phyloP scores from a whole-genome alignment of 2,888 invertebrate genomes.

The Platycnemis pennipes region DNA sequence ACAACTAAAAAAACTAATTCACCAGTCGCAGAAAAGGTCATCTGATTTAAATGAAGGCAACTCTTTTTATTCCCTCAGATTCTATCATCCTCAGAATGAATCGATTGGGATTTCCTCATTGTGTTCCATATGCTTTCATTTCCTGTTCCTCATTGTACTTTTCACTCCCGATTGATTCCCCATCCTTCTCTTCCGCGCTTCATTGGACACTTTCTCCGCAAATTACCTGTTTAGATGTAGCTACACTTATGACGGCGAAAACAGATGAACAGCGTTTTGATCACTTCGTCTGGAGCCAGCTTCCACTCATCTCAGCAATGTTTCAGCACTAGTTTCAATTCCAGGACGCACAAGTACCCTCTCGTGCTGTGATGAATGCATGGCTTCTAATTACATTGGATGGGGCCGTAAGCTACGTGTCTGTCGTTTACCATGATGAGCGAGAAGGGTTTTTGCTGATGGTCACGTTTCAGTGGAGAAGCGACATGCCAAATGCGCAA shows the following conservation, averaged over 20 bases:
- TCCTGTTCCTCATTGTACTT: conserved; percentile 13
- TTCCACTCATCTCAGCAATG: not conserved
- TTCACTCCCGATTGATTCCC: not conserved
- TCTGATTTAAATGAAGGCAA: not conserved
- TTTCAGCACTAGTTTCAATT: not conserved
- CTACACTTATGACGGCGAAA: not conserved
- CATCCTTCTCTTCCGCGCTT: not conserved
- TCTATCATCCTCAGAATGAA: not conserved
- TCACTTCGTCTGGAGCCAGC: not conserved
- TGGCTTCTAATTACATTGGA: not conserved
- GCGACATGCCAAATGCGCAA: not conserved
- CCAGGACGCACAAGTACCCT: not conserved
- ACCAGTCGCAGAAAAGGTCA: not conserved
- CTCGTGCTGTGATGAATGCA: not conserved
- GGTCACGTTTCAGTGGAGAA: not conserved
- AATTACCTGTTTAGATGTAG: not conserved
- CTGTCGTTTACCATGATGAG: not conserved
- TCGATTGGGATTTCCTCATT: not conserved
- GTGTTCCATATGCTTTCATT: not conserved
- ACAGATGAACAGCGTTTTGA: not conserved
- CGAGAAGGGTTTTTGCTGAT: not conserved
- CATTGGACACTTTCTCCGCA: not conserved
- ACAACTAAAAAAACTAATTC: too few relatives aligned
- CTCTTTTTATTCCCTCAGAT: not conserved
- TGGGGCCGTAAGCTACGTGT: not conserved